A percentile compares a stretch with the other conserved stretches of the same genome.
Evolutionary conservation across 2,797 vertebrate species (phyloP).

Genomic region (Brachymystax lenok): DNA sequence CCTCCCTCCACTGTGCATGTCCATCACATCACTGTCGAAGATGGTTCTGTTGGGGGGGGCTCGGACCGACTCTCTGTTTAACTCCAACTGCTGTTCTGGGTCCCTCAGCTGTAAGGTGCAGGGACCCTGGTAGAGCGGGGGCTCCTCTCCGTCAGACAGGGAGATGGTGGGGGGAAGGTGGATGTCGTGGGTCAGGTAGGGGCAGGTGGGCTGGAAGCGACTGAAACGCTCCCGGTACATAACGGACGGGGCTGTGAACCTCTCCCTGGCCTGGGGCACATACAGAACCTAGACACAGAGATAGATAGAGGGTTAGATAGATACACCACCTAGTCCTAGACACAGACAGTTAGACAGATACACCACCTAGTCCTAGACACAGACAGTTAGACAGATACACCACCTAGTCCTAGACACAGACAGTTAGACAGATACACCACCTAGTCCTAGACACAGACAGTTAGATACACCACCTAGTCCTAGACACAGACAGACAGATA

Average conservation of each 20-base stretch:
- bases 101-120: constrained; percentile 93
- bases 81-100: constrained; percentile 94
- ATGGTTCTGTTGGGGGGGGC: constrained; percentile 94
- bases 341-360: too few relatives aligned
- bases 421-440: neutral
- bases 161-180: constrained; percentile 95
- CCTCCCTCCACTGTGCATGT: constrained; percentile 67
- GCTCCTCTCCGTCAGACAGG: constrained; percentile 93
- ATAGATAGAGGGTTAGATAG: too few relatives aligned
- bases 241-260: constrained; percentile 77
- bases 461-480: too few relatives aligned
- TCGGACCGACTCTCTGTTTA: constrained; percentile 92
- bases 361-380: too few relatives aligned
- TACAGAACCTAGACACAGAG: constrained; percentile 64
- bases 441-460: too few relatives aligned
- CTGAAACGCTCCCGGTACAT: constrained; percentile 83
- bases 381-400: neutral
- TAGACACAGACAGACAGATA: too few relatives aligned
- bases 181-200: constrained; percentile 89
- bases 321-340: too few relatives aligned
- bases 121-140: constrained; percentile 91
- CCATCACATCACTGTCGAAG: constrained; percentile 90
- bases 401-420: too few relatives aligned
- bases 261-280: constrained; percentile 78
- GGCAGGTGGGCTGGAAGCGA: constrained; percentile 93